A percentile compares a stretch with the other conserved stretches of the same genome.
Conservation (phyloP, 2,888 invertebrate genomes). For the Muschampia plurimacula region DNA sequence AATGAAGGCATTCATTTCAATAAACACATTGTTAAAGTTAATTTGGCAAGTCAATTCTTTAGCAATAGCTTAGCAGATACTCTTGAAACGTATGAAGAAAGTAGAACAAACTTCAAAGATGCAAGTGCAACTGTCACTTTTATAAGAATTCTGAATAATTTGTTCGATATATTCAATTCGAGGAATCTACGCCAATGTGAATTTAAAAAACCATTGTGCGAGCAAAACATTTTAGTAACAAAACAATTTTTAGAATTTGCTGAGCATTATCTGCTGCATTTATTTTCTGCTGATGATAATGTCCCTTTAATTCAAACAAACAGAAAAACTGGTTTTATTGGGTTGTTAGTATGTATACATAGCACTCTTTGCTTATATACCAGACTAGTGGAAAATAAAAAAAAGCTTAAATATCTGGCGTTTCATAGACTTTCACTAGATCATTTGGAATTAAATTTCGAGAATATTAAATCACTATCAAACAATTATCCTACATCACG, state of each 20-base stretch:
- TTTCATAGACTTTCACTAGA: neutral
- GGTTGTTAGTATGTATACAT: neutral
- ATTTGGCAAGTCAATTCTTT: conserved; percentile 1
- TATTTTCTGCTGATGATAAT: conserved; percentile 1
- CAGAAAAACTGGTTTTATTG: neutral
- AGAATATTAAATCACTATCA: neutral
- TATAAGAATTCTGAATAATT: neutral
- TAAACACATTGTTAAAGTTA: neutral
- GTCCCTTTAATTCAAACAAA: conserved; percentile 6
- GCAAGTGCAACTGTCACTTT: neutral
- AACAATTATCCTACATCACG: neutral
- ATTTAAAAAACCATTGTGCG: neutral
- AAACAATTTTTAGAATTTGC: conserved; percentile 8
- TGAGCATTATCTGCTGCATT: neutral
- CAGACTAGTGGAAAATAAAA: neutral
- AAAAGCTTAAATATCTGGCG: neutral
- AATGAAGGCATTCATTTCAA: conserved; percentile 8
- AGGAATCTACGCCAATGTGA: conserved; percentile 2
- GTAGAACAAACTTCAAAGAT: neutral
- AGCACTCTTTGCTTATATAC: conserved; percentile 1
- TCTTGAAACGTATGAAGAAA: conserved; percentile 2
- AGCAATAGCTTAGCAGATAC: neutral
- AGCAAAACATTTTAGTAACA: neutral
- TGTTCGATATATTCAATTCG: conserved; percentile 3
- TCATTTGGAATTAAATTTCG: neutral